Evolutionary conservation across 2,113 vertebrate genomes (phyloP).

Genomic region (Rhea pennata): DNA sequence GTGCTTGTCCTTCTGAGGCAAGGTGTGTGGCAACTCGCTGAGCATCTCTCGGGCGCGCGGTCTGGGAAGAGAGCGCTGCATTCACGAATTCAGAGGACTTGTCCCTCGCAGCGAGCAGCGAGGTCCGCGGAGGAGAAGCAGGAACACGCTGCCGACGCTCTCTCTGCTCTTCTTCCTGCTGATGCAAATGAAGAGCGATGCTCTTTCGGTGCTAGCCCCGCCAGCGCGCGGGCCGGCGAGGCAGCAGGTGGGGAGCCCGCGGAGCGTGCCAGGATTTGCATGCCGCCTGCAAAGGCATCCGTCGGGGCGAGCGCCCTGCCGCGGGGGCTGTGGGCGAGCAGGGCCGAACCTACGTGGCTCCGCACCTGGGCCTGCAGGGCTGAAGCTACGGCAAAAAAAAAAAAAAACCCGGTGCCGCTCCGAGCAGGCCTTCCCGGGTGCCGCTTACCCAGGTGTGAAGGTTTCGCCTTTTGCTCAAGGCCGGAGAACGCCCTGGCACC

Average conservation of each 20-base stretch:
- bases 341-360: neutral
- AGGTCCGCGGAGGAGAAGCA: rapidly evolving
- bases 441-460: neutral
- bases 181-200: neutral
- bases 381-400: neutral
- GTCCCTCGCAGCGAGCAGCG: neutral
- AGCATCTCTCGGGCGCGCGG: rapidly evolving
- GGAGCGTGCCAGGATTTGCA: neutral
- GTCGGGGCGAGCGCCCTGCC: neutral
- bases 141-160: neutral
- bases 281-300: neutral
- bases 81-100: neutral
- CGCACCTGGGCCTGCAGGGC: neutral
- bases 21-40: neutral
- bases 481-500: slow-evolving; percentile 21
- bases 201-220: neutral
- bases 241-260: neutral
- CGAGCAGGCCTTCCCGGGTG: neutral
- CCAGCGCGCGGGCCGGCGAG: neutral
- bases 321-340: rapidly evolving
- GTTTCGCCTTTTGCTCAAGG: neutral
- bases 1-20: too few relatives aligned
- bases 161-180: neutral
- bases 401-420: neutral
- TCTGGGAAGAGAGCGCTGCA: rapidly evolving